Percentiles rank a stretch among this genome's conserved stretches.
phyloP scores from a whole-genome alignment of 2,113 vertebrate genomes.

The Felis chaus region DNA sequence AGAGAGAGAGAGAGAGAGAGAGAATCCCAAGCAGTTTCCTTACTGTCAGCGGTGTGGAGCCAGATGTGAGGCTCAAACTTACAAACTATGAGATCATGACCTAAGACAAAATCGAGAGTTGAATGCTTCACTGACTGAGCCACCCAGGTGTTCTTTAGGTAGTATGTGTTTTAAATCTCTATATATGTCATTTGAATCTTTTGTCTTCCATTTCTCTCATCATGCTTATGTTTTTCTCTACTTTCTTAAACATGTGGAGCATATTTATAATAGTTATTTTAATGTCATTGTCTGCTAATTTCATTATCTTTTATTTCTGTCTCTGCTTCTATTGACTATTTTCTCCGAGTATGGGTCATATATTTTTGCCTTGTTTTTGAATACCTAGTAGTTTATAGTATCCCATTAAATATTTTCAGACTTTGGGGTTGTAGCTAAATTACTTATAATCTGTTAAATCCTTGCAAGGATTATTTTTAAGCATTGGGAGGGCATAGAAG shows the following conservation, averaged over 20 bases:
- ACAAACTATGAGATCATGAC: too few relatives aligned
- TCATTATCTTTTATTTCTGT: background rate
- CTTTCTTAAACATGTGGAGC: background rate
- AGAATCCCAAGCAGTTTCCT: too few relatives aligned
- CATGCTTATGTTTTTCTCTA: background rate
- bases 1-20: too few relatives aligned
- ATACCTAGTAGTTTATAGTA: background rate
- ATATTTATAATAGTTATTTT: conserved; percentile 13
- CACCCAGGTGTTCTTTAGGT: background rate
- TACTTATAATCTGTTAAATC: background rate
- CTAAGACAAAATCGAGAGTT: too few relatives aligned
- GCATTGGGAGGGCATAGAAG: background rate
- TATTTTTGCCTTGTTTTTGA: conserved; percentile 39
- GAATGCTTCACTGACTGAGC: too few relatives aligned
- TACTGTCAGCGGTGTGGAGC: too few relatives aligned
- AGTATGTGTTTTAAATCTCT: conserved; percentile 30
- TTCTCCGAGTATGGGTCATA: background rate
- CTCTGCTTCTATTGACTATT: background rate
- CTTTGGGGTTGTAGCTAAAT: background rate
- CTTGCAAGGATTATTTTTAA: background rate
- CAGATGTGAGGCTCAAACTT: too few relatives aligned
- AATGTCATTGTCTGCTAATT: background rate
- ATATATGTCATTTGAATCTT: background rate
- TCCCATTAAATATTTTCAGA: background rate
- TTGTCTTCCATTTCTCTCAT: background rate